phyloP scores from a whole-genome alignment of 1,140 invertebrate species.

The Solenopsis invicta region DNA sequence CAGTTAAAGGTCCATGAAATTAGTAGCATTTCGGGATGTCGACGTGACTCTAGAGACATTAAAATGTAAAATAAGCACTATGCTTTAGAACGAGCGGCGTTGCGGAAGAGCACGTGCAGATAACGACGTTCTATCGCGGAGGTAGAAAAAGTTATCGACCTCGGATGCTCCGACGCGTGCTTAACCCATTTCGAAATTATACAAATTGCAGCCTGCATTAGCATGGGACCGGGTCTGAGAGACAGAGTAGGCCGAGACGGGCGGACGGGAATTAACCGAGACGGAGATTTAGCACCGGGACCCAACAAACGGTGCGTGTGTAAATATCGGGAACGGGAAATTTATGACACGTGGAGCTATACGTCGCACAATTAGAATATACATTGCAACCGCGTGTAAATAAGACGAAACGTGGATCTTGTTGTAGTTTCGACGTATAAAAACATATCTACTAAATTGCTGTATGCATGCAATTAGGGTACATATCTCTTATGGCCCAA shows the following conservation, averaged over 20 bases:
- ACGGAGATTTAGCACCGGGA: slow-evolving; percentile 19
- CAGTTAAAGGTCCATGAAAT: slow-evolving; percentile 63
- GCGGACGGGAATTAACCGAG: slow-evolving; percentile 41
- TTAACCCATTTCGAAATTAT: slow-evolving; percentile 75
- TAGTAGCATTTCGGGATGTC: slow-evolving; percentile 55
- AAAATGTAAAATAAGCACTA: slow-evolving; percentile 72
- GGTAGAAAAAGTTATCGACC: slow-evolving; percentile 73
- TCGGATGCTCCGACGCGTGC: slow-evolving; percentile 63
- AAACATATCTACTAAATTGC: background rate
- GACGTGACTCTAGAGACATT: slow-evolving; percentile 56
- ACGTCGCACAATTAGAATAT: background rate
- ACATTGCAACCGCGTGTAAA: background rate
- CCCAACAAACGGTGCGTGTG: slow-evolving; percentile 8
- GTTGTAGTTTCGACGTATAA: background rate
- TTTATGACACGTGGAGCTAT: slow-evolving; percentile 7
- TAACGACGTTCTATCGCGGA: slow-evolving; percentile 71
- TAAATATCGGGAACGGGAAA: slow-evolving; percentile 8
- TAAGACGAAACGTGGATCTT: background rate
- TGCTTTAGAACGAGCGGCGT: slow-evolving; percentile 61
- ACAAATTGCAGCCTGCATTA: slow-evolving; percentile 70
- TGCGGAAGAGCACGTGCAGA: slow-evolving; percentile 68
- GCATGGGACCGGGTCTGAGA: slow-evolving; percentile 49
- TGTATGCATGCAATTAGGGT: background rate
- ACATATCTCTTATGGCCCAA: no score
- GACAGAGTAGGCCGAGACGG: slow-evolving; percentile 4